Percentiles rank a stretch among this genome's conserved stretches.
phyloP scores from a whole-genome alignment of 2,888 invertebrate species.

The Dromius quadrimaculatus region DNA sequence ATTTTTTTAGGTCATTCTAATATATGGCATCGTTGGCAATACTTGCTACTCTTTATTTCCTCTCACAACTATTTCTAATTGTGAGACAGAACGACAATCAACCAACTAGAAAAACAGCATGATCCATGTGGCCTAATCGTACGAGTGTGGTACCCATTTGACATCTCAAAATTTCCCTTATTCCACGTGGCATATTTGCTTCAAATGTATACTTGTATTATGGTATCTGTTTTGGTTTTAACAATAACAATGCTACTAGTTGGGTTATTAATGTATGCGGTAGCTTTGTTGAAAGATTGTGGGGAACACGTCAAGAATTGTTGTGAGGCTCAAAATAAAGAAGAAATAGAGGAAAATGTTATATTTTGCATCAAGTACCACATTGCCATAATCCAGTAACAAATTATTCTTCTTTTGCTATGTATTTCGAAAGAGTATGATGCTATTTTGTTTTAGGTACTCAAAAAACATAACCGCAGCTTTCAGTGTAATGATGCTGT shows the following conservation, averaged over 20 bases:
- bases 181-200: conserved; percentile 18
- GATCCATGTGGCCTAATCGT: conserved; percentile 47
- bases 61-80: background rate
- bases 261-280: conserved; percentile 40
- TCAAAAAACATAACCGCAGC: conserved; percentile 57
- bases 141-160: conserved; percentile 40
- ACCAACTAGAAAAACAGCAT: background rate
- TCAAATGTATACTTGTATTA: conserved; percentile 38
- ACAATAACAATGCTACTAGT: conserved; percentile 35
- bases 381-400: conserved; percentile 40
- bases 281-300: conserved; percentile 33
- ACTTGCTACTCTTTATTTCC: conserved; percentile 31
- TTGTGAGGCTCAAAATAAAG: background rate
- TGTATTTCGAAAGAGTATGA: too few species aligned
- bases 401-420: background rate
- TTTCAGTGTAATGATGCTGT: conserved; percentile 56
- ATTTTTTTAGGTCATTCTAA: conserved; percentile 10
- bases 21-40: conserved; percentile 33
- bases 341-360: conserved; percentile 23
- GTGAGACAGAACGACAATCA: conserved; percentile 3
- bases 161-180: conserved; percentile 32
- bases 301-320: conserved; percentile 24
- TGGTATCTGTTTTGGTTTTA: conserved; percentile 28
- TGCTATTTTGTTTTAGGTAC: conserved; percentile 54
- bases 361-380: conserved; percentile 36